These are phyloP conservation scores for Pseudocheirus occidentalis DNA, from an alignment of 2,797 vertebrate genomes.

Conservation along the genomic window DNA sequence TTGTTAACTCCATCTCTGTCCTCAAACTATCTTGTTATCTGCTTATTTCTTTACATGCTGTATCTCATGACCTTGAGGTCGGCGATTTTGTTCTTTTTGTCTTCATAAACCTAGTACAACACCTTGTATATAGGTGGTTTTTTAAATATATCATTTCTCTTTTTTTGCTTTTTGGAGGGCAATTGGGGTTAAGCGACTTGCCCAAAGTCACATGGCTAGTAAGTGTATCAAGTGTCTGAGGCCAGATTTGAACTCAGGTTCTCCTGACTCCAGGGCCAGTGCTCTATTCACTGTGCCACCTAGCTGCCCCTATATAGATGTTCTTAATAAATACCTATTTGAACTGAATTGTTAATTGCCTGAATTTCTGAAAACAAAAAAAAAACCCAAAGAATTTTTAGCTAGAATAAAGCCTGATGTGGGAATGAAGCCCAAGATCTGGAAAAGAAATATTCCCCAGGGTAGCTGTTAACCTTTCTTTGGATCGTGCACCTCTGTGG, in stretches of 20 bases:
- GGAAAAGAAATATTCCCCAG: background rate
- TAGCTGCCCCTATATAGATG: no score
- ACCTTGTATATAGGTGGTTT: background rate
- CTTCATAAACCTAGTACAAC: background rate
- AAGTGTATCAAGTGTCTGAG: no score
- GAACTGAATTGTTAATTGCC: background rate
- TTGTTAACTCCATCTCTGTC: background rate
- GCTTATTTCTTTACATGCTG: background rate
- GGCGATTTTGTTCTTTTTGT: no score
- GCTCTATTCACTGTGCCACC: no score
- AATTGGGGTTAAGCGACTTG: no score
- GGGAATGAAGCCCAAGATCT: background rate
- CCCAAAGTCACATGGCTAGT: no score
- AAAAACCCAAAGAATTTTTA: background rate
- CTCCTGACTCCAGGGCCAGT: no score
- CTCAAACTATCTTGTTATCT: background rate
- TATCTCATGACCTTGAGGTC: background rate
- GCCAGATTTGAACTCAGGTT: no score
- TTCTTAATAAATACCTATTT: background rate
- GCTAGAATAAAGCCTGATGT: background rate
- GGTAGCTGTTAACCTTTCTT: background rate
- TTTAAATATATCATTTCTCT: no score
- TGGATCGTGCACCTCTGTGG: background rate
- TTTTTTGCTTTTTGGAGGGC: no score
- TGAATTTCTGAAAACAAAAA: background rate